A percentile compares a stretch with the other conserved stretches of the same genome.
Conservation (phyloP, 2,797 vertebrate genomes). For the Mastacembelus armatus region DNA sequence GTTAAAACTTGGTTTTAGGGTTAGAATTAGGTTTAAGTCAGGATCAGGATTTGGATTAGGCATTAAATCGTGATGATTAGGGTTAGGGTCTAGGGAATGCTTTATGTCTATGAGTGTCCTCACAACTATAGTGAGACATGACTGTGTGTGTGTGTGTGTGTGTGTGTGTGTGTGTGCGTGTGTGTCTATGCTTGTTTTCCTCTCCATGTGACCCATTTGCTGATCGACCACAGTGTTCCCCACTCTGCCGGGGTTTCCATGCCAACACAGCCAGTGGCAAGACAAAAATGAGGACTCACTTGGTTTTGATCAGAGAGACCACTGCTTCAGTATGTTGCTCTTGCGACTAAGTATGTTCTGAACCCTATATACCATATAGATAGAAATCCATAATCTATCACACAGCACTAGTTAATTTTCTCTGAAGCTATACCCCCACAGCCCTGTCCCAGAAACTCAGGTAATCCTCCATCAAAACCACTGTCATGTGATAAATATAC, state of each 20-base stretch:
- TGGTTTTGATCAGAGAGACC: conserved; percentile 66
- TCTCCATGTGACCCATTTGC: conserved; percentile 85
- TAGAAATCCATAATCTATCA: not conserved
- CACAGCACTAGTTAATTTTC: not conserved
- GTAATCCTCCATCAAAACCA: no score
- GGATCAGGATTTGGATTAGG: no score
- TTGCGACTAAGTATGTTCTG: conserved; percentile 16
- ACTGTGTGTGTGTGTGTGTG: conserved; percentile 6
- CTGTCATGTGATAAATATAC: no score
- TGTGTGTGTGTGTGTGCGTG: conserved; percentile 16
- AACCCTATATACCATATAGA: conserved; percentile 15
- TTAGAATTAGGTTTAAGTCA: no score
- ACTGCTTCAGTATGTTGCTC: conserved; percentile 46
- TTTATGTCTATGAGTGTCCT: no score
- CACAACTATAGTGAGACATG: no score
- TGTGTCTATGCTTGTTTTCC: conserved; percentile 62
- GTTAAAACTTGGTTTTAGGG: no score
- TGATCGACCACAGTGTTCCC: conserved; percentile 83
- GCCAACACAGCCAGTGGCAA: conserved; percentile 82
- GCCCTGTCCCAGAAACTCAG: no score
- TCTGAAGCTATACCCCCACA: no score
- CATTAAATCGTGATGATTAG: no score
- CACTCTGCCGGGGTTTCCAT: conserved; percentile 82
- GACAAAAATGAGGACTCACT: conserved; percentile 81
- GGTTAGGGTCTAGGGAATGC: no score